These are phyloP conservation scores for Zelleria hepariella DNA, from an alignment of 2,888 invertebrate genomes.

Conservation along the genomic window DNA sequence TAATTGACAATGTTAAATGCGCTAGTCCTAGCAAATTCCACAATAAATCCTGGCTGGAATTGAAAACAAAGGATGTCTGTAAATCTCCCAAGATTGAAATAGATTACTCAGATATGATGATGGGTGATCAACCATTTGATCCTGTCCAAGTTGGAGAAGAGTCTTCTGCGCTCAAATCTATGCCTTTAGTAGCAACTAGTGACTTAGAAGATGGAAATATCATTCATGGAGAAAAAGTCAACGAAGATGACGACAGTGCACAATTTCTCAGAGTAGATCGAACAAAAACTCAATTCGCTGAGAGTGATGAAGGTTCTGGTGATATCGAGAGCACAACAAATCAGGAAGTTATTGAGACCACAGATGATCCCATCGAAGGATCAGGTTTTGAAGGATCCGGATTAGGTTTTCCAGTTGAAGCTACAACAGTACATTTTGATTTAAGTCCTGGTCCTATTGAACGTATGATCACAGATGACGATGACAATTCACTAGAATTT, in stretches of 20 bases:
- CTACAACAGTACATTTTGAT: conserved; percentile 37
- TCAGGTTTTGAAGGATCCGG: conserved; percentile 50
- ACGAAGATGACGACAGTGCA: conserved; percentile 53
- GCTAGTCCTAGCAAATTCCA: conserved; percentile 61
- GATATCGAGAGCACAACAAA: conserved; percentile 54
- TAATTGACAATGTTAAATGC: conserved; percentile 71
- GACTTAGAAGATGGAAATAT: conserved; percentile 59
- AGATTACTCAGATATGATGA: conserved; percentile 71
- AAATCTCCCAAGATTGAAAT: conserved; percentile 42
- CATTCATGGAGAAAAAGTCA: conserved; percentile 32
- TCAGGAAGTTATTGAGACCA: conserved; percentile 35
- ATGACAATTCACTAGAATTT: conserved; percentile 53
- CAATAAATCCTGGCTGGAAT: conserved; percentile 70
- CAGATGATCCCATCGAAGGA: conserved; percentile 46
- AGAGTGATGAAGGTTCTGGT: conserved; percentile 53
- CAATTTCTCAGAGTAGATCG: conserved; percentile 49
- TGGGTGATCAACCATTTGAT: conserved; percentile 73
- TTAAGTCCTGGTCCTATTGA: conserved; percentile 31
- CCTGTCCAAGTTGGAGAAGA: conserved; percentile 47
- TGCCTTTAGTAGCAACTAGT: conserved; percentile 41
- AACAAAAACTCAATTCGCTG: conserved; percentile 27
- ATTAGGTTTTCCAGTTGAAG: conserved; percentile 18
- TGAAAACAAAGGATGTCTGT: conserved; percentile 71
- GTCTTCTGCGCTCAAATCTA: conserved; percentile 49
- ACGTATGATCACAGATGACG: conserved; percentile 21